Evolutionary conservation across 2,888 invertebrate species (phyloP), one percentile per base, ranked within the genome.

Genomic region (Taphrorychus bicolor): DNA sequence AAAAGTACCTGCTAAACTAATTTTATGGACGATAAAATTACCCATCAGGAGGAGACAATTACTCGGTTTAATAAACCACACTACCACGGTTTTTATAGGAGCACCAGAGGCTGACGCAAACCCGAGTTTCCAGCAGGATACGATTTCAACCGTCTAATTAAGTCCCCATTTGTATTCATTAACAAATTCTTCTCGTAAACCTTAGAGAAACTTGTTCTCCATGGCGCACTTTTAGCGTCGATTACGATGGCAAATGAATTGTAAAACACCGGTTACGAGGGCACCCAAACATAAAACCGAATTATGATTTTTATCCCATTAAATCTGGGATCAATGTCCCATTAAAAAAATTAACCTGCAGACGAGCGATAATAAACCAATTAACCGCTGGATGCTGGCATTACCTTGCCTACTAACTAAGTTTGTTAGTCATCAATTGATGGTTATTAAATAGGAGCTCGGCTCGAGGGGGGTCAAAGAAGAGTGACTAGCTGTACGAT

Each of bases 401-500:
- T 22, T 58, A 45, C 58, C 45, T 45, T 17, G 45, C 40, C 7
- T 41, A 16, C 21, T 22, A 22, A 45, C 57, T 7, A 23, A 54
- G 14, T 58, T 48, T 40, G 24, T 56, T 56, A 49, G 23, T 56
- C 56, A 62, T 49, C 40, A 61, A 54, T 61, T 61, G 54, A 41
- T 53, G 23, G n/a, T 61, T 45, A 61, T 61, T 61, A 61, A 23
- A 23, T 21, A 51, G 51, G 17, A 45, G 14, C 17, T 45, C 16
- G 45, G 9, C 16, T 14, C 16, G 5, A 45, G 32, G 45, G 45
- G 45, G 45, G 45, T 17, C 45, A 14, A 45, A n/a, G n/a, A n/a
- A n/a, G n/a, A 17, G 9, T 17, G 2, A 17, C 16, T 45, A 14
- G 45, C 32, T 14, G 7, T 5, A 3, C 14, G 45, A 45, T 45